Evolutionary conservation across 1,140 invertebrate genomes (phyloP).

Genomic region (Pseudomyrmex cubaensis): DNA sequence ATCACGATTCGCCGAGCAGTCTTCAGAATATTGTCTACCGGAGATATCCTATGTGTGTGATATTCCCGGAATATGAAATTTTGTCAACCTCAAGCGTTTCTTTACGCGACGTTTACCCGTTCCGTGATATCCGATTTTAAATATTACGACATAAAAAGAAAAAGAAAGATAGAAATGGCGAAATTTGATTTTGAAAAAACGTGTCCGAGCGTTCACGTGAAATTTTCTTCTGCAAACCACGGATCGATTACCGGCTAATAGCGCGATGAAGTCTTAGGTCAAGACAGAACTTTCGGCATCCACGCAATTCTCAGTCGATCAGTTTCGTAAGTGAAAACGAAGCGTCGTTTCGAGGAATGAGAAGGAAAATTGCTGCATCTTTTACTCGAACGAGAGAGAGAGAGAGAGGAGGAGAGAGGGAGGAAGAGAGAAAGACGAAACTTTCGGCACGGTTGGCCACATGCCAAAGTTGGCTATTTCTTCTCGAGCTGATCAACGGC

Average conservation of each 20-base stretch:
- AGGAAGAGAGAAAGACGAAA: conserved; percentile 15
- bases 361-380: background rate
- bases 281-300: background rate
- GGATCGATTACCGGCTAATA: background rate
- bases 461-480: conserved; percentile 69
- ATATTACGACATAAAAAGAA: background rate
- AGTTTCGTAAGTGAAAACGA: conserved; percentile 10
- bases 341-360: background rate
- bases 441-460: conserved; percentile 68
- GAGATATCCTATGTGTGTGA: background rate
- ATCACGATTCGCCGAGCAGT: conserved; percentile 14
- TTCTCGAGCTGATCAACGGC: conserved; percentile 64
- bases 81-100: background rate
- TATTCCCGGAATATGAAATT: conserved; percentile 49
- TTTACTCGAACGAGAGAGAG: background rate
- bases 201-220: background rate
- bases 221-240: background rate
- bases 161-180: background rate
- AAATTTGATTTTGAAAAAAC: conserved; percentile 1
- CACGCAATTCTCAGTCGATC: background rate
- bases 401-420: too few relatives aligned
- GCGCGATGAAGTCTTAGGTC: background rate
- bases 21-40: conserved; percentile 16
- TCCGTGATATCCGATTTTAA: background rate
- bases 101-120: background rate